A percentile compares a stretch with the other conserved stretches of the same genome.
Conservation (phyloP, 2,797 vertebrate species). For the Sarcoramphus papa region DNA sequence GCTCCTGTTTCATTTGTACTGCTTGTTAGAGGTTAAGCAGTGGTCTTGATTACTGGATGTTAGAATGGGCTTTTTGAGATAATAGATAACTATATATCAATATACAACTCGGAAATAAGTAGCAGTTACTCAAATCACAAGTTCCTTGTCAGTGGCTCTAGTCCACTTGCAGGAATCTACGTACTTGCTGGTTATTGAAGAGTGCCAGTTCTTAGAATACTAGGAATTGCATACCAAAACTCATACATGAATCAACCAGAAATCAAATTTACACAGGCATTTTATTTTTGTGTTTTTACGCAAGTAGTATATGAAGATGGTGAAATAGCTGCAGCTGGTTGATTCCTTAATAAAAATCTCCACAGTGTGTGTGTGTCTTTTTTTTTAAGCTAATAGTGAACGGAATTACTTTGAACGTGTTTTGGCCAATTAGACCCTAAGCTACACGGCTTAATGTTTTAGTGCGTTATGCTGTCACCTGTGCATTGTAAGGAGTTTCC, state of each 20-base stretch:
- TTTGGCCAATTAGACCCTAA: neutral
- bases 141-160: neutral
- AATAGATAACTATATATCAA: neutral
- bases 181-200: no score
- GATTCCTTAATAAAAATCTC: neutral
- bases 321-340: neutral
- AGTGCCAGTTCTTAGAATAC: neutral
- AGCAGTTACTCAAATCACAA: neutral
- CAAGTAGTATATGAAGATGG: no score
- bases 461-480: neutral
- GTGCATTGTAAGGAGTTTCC: neutral
- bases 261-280: neutral
- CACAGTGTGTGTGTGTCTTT: rapidly evolving
- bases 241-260: neutral
- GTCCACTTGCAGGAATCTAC: neutral
- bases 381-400: neutral
- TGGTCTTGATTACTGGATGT: neutral
- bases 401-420: neutral
- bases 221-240: neutral
- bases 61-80: neutral
- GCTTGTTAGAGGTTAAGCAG: neutral
- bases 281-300: neutral
- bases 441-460: neutral
- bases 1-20: neutral
- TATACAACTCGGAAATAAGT: neutral